phyloP scores from a whole-genome alignment of 2,113 vertebrate genomes.

The Bufo gargarizans region DNA sequence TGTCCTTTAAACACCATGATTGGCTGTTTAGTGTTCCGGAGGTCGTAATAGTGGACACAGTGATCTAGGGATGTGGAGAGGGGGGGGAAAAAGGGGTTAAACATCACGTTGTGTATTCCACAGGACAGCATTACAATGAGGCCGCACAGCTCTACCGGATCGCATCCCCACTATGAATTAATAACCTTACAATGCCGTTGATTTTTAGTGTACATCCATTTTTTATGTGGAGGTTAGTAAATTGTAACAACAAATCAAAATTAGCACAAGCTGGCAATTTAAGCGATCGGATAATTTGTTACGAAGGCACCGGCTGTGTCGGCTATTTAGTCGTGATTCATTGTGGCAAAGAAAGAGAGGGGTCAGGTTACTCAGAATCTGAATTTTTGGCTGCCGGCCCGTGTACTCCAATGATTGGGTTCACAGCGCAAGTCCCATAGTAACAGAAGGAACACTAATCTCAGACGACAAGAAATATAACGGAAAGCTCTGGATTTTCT shows the following conservation, averaged over 20 bases:
- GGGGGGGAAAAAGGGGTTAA: not conserved
- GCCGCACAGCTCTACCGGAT: slow-evolving; percentile 1
- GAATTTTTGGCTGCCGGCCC: slow-evolving; percentile 2
- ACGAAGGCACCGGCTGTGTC: not conserved
- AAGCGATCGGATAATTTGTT: slow-evolving; percentile 7
- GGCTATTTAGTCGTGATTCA: slow-evolving; percentile 26
- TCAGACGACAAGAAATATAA: not conserved
- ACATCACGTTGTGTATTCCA: not conserved
- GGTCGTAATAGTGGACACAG: slow-evolving; percentile 99
- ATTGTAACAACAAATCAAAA: slow-evolving; percentile 8
- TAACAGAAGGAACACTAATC: not conserved
- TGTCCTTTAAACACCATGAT: slow-evolving; percentile 99
- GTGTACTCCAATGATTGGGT: slow-evolving; percentile 7
- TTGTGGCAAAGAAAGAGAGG: slow-evolving; percentile 2
- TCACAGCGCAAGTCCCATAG: not conserved
- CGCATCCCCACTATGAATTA: not conserved
- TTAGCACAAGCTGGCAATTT: not conserved
- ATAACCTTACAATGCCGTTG: not conserved
- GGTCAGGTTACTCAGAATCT: slow-evolving; percentile 1
- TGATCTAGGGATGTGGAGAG: slow-evolving; percentile 79
- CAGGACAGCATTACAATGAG: slow-evolving; percentile 10
- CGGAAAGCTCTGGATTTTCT: not conserved
- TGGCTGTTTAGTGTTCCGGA: slow-evolving; percentile 98
- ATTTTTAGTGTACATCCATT: not conserved
- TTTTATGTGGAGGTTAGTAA: slow-evolving; percentile 30